A percentile compares a stretch with the other conserved stretches of the same genome.
Conservation (phyloP, 2,113 vertebrate genomes). For the Clinocottus analis region DNA sequence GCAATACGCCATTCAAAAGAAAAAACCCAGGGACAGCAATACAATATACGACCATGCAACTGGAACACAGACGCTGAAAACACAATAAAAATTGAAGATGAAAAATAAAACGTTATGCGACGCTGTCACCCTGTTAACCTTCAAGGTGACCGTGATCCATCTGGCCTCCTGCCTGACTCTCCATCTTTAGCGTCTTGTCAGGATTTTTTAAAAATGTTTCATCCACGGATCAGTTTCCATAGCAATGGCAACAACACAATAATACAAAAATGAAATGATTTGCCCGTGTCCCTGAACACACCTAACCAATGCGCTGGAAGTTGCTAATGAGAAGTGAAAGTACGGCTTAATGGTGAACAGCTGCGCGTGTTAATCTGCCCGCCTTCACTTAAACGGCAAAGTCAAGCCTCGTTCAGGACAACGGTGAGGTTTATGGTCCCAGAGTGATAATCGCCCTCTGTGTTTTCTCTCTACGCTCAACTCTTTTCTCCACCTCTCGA, state of each 20-base stretch:
- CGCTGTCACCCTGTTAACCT: background rate
- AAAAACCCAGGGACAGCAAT: background rate
- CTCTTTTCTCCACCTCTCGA: conserved; percentile 13
- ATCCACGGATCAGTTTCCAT: conserved; percentile 41
- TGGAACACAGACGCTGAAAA: background rate
- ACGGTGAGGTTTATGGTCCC: conserved; percentile 14
- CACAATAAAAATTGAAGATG: background rate
- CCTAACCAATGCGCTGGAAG: background rate
- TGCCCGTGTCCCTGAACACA: conserved; percentile 25
- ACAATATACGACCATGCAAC: background rate
- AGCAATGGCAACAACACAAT: conserved; percentile 9
- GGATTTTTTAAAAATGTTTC: conserved; percentile 17
- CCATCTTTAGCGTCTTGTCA: background rate
- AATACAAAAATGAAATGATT: background rate
- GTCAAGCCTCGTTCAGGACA: background rate
- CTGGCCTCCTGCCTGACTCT: background rate
- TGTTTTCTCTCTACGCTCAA: background rate
- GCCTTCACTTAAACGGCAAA: background rate
- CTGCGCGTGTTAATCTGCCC: conserved; percentile 3
- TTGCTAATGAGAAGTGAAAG: conserved; percentile 14
- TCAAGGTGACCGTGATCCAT: conserved; percentile 21
- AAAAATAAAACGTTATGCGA: background rate
- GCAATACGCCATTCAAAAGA: background rate
- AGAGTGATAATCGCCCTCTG: conserved; percentile 32
- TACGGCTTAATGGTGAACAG: conserved; percentile 30